Evolutionary conservation across 2,888 invertebrate genomes (phyloP).

Genomic region (Tiliacea aurago): DNA sequence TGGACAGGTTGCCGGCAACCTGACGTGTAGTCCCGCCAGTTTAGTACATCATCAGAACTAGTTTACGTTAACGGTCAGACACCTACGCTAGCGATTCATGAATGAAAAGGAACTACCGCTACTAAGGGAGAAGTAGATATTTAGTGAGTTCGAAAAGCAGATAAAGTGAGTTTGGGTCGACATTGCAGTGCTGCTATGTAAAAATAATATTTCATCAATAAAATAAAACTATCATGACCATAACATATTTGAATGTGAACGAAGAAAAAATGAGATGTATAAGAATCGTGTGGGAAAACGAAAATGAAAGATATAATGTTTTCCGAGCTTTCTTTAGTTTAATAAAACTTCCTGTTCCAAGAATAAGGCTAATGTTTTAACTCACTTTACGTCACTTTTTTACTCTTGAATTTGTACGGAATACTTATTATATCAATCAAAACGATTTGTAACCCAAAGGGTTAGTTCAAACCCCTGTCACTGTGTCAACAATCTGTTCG

Average conservation of each 20-base stretch:
- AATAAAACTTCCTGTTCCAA: neutral
- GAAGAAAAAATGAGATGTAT: neutral
- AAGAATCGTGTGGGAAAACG: neutral
- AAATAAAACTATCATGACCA: neutral
- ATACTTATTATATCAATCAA: conserved; percentile 7
- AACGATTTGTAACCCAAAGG: conserved; percentile 40
- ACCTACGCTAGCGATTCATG: conserved; percentile 54
- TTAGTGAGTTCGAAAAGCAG: neutral
- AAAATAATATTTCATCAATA: neutral
- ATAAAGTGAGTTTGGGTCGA: conserved; percentile 39
- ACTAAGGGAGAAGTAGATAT: conserved; percentile 21
- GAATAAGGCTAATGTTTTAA: conserved; percentile 1
- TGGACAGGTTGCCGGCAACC: conserved; percentile 50
- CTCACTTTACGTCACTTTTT: neutral
- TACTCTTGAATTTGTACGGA: conserved; percentile 1
- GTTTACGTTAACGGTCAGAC: conserved; percentile 61
- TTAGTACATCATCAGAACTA: conserved; percentile 55
- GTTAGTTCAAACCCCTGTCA: conserved; percentile 9
- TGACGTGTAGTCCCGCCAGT: conserved; percentile 22
- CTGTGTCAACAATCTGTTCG: conserved; percentile 35
- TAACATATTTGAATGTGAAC: too few relatives aligned
- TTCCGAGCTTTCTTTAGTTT: neutral
- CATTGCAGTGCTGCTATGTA: neutral
- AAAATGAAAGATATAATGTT: neutral
- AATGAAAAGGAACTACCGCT: conserved; percentile 54